A percentile compares a stretch with the other conserved stretches of the same genome.
These are phyloP conservation scores for Prorops nasuta DNA, from an alignment of 1,140 invertebrate genomes.

Conservation along the genomic window DNA sequence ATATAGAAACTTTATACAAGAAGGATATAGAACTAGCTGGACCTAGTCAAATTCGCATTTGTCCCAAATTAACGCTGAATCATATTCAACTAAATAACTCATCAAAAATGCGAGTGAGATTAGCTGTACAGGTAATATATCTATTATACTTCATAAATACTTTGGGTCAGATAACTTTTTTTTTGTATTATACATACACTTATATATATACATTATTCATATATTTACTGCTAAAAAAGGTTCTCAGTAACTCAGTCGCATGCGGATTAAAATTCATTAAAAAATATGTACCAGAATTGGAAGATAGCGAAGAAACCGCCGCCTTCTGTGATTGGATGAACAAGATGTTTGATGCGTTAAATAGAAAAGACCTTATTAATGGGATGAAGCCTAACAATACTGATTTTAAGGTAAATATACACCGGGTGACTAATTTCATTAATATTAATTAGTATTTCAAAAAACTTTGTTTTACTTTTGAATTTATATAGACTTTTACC, in stretches of 20 bases:
- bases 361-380: not conserved
- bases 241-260: slow-evolving; percentile 9
- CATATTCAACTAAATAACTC: slow-evolving; percentile 12
- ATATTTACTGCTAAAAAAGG: no score
- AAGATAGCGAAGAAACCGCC: no score
- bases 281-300: not conserved
- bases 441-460: no score
- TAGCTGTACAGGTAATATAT: slow-evolving; percentile 14
- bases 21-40: slow-evolving; percentile 4
- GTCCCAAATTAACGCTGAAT: slow-evolving; percentile 7
- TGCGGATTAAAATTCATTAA: not conserved
- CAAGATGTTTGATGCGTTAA: slow-evolving; percentile 8
- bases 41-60: no score
- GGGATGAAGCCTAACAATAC: not conserved
- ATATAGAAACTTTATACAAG: slow-evolving; percentile 6
- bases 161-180: not conserved
- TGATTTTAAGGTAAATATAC: slow-evolving; percentile 5
- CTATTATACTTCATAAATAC: not conserved
- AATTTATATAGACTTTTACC: no score
- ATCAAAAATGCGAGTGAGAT: no score
- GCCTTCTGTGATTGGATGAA: slow-evolving; percentile 9
- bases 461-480: no score
- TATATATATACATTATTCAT: no score
- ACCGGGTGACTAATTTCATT: no score
- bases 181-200: not conserved